Conservation (phyloP, 2,113 vertebrate genomes). For the Rattus rattus region DNA sequence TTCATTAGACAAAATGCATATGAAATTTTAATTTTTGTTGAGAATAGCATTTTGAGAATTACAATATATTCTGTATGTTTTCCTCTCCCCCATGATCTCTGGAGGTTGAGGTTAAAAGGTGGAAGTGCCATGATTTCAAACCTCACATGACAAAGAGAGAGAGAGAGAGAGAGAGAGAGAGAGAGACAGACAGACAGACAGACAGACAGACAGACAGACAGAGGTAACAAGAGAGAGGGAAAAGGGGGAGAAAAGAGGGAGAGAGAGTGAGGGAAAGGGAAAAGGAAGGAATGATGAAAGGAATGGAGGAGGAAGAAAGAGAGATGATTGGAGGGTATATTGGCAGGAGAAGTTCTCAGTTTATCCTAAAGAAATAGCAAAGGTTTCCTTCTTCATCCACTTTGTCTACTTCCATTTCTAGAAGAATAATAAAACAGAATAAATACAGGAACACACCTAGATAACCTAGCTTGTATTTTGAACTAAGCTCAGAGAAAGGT, state of each 20-base stretch:
- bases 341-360: background rate
- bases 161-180: background rate
- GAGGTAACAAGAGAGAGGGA: background rate
- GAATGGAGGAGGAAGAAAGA: background rate
- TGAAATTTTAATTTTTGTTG: background rate
- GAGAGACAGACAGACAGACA: background rate
- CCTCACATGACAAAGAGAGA: background rate
- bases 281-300: accelerated
- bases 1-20: background rate
- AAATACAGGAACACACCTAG: background rate
- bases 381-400: background rate
- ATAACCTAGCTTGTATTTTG: background rate
- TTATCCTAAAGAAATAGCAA: background rate
- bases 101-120: background rate
- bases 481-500: background rate
- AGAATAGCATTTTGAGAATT: background rate
- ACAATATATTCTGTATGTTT: background rate
- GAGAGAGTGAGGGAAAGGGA: too few relatives aligned
- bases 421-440: background rate
- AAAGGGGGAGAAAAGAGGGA: background rate
- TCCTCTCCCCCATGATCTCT: background rate
- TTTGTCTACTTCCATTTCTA: background rate
- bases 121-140: too few relatives aligned
- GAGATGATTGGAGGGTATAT: background rate
- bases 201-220: too few relatives aligned